A percentile compares a stretch with the other conserved stretches of the same genome.
Evolutionary conservation across 2,797 vertebrate species (phyloP).

Genomic region (Macrochelys suwanniensis): DNA sequence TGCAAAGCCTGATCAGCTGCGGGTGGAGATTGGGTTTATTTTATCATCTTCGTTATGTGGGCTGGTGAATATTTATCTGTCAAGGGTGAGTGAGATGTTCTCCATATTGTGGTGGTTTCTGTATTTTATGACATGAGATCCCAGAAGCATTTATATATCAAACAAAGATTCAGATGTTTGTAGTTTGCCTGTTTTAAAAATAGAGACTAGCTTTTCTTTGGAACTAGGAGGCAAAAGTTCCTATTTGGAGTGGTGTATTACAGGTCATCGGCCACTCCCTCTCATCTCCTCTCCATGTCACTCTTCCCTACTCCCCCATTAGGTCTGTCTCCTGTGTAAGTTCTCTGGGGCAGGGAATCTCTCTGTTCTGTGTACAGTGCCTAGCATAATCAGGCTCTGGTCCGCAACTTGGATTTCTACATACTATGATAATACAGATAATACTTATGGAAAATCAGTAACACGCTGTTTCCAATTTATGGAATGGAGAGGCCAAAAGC

Average conservation of each 20-base stretch:
- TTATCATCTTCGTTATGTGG: neutral
- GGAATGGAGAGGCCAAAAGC: neutral
- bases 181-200: neutral
- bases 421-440: neutral
- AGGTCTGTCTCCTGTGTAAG: neutral
- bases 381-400: neutral
- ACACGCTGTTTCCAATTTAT: neutral
- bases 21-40: neutral
- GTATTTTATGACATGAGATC: neutral
- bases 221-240: neutral
- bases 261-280: neutral
- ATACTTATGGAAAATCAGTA: neutral
- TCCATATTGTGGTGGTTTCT: neutral
- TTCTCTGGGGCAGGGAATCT: neutral
- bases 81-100: neutral
- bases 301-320: neutral
- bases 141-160: neutral
- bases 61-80: neutral
- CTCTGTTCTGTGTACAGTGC: neutral
- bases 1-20: neutral
- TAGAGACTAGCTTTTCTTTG: neutral
- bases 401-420: neutral
- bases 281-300: neutral
- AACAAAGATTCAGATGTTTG: neutral
- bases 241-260: neutral